Evolutionary conservation across 2,888 invertebrate species (phyloP), one percentile per base, ranked within the genome.

Genomic region (Podabrus alpinus): DNA sequence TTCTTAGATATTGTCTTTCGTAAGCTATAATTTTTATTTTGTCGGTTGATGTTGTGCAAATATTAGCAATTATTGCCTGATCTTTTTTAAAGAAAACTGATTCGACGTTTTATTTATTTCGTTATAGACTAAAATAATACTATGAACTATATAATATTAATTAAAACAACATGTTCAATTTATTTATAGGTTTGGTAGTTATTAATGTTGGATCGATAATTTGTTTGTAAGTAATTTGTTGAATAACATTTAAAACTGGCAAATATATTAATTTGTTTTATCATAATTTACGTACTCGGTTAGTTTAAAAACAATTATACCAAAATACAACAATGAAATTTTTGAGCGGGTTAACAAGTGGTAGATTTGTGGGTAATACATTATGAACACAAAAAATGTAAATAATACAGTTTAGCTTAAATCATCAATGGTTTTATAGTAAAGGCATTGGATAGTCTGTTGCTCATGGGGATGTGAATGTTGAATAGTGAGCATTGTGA

Each of bases 401-500:
- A 45, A 45, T 45, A 45, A 45, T 45, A 45, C 45, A 45, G 45
- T 45, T 45, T 45, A 45, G 45, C 45, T 45, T 45, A 45, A 45
- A 45, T 64, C 21, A 64, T 64, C 62, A 64, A 64, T 64, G 62
- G 62, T 64, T 64, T 64, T 17, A 64, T 19, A 64, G 62, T 64
- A 64, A 21, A 64, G 62, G 62, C 62, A 64, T 19, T n/a, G 62
- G 17, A 64, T 19, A 64, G 62, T 17, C 19, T 71, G 70, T 70
- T 69, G 69, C 71, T 62, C 29, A 72, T 60, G 69, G 79, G 77
- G 77, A 72, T 74, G 77, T 69, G 71, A 80, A 80, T 73, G 78
- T 79, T 81, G 80, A 80, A 80, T 79, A 75, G 76, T 71, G 79
- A 21, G 79, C 80, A 84, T 84, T 84, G 84, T 85, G 73, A 80